Evolutionary conservation across 2,797 vertebrate genomes (phyloP).

Genomic region (Pseudomugil gertrudae): DNA sequence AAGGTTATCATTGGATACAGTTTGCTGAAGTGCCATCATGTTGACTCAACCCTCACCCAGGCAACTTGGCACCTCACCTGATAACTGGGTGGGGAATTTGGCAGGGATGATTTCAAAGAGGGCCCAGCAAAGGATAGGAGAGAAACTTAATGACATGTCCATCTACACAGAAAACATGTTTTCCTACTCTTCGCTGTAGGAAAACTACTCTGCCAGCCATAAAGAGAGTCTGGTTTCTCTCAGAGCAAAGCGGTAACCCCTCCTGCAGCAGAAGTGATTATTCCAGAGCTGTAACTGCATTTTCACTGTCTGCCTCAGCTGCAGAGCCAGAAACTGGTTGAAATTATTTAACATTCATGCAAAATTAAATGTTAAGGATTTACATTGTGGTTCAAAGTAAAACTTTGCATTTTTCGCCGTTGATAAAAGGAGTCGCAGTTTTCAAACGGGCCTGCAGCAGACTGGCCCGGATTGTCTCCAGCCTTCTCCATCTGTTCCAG

Average conservation of each 20-base stretch:
- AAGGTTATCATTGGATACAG: slow-evolving; percentile 39
- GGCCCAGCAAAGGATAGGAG: neutral
- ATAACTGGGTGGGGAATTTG: slow-evolving; percentile 59
- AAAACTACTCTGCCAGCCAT: slow-evolving; percentile 54
- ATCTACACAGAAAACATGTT: slow-evolving; percentile 15
- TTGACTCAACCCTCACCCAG: slow-evolving; percentile 50
- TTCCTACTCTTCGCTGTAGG: slow-evolving; percentile 28
- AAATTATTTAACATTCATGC: neutral
- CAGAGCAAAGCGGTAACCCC: slow-evolving; percentile 36
- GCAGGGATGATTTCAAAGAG: slow-evolving; percentile 31
- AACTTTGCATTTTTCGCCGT: slow-evolving; percentile 10
- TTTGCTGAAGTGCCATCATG: slow-evolving; percentile 24
- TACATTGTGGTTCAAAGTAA: slow-evolving; percentile 27
- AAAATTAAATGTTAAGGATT: slow-evolving; percentile 12
- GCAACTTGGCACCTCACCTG: slow-evolving; percentile 54
- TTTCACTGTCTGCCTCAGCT: slow-evolving; percentile 38
- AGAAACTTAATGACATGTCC: neutral
- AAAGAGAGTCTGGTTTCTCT: slow-evolving; percentile 51
- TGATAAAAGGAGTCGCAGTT: slow-evolving; percentile 19
- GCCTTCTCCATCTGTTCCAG: slow-evolving; percentile 22
- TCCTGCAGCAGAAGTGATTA: slow-evolving; percentile 43
- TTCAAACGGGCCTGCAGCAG: slow-evolving; percentile 9
- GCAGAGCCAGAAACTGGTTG: neutral
- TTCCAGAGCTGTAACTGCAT: slow-evolving; percentile 56
- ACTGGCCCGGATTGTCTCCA: neutral